phyloP scores from a whole-genome alignment of 1,140 invertebrate species.

The Hesperophylax magnus region DNA sequence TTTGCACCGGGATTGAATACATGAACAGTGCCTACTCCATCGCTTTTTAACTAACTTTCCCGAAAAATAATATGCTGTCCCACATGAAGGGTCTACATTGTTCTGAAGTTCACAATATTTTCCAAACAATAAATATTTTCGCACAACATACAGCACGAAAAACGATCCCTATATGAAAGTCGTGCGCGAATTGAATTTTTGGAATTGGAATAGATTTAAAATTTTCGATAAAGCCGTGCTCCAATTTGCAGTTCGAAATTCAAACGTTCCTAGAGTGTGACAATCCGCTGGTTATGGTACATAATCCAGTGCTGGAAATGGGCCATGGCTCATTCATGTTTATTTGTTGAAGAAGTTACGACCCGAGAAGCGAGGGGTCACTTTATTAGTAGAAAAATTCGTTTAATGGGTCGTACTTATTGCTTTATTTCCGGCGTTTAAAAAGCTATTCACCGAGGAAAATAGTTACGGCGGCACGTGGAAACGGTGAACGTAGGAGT shows the following conservation, averaged over 20 bases:
- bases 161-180: too few relatives aligned
- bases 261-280: not conserved
- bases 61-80: too few relatives aligned
- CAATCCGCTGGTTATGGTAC: not conserved
- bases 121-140: too few relatives aligned
- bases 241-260: not conserved
- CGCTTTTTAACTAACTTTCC: too few relatives aligned
- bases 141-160: too few relatives aligned
- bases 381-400: slow-evolving; percentile 9
- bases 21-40: too few relatives aligned
- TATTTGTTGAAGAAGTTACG: slow-evolving; percentile 19
- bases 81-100: too few relatives aligned
- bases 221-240: too few relatives aligned
- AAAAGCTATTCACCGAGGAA: not conserved
- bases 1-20: too few relatives aligned
- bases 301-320: not conserved
- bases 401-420: slow-evolving; percentile 1
- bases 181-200: too few relatives aligned
- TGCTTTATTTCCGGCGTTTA: slow-evolving; percentile 11
- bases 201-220: too few relatives aligned
- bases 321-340: slow-evolving; percentile 20
- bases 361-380: not conserved
- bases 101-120: too few relatives aligned
- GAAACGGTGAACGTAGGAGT: not conserved
- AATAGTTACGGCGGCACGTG: not conserved